Conservation (phyloP, 2,113 vertebrate genomes). For the Grammomys surdaster region DNA sequence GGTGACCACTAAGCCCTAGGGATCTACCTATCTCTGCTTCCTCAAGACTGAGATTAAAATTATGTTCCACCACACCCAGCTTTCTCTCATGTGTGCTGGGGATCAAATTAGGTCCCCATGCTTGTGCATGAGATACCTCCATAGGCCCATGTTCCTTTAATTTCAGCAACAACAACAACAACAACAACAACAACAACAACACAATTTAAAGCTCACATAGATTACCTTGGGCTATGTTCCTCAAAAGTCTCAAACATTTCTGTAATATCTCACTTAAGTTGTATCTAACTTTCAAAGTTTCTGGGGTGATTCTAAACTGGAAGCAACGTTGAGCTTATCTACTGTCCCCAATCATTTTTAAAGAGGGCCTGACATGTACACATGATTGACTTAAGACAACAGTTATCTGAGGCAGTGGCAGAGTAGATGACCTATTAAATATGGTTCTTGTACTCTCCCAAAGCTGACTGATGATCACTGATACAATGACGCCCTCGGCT, state of each 20-base stretch:
- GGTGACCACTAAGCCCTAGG: background rate
- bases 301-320: background rate
- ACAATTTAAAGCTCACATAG: constrained; percentile 9
- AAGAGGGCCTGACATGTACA: background rate
- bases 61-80: too few relatives aligned
- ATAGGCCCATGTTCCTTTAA: background rate
- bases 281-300: background rate
- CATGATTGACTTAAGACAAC: background rate
- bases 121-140: too few relatives aligned
- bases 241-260: background rate
- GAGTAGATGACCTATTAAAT: background rate
- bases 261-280: background rate
- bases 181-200: background rate
- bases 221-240: constrained; percentile 26
- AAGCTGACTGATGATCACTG: background rate
- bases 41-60: background rate
- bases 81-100: background rate
- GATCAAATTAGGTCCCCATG: background rate
- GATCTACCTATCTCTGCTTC: background rate
- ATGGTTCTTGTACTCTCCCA: background rate
- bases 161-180: background rate
- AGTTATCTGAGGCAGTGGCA: background rate
- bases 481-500: background rate
- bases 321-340: background rate
- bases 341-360: constrained; percentile 37